phyloP scores from a whole-genome alignment of 2,888 invertebrate genomes.

The Oegoconia quadripuncta region DNA sequence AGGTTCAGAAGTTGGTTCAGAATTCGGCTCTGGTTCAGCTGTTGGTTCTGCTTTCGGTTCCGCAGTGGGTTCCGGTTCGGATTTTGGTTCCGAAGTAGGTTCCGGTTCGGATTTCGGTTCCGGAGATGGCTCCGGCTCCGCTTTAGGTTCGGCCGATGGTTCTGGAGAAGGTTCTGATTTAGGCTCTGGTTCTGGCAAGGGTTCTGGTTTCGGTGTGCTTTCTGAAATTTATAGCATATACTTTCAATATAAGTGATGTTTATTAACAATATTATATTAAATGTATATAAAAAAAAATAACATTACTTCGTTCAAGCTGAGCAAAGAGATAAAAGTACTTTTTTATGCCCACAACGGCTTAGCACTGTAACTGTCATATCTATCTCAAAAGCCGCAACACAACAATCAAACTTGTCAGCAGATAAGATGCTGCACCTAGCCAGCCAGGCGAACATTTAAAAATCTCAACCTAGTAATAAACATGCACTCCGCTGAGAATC shows the following conservation, averaged over 20 bases:
- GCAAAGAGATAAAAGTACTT: too few species aligned
- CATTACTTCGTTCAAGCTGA: too few species aligned
- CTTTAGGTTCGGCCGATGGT: conserved; percentile 29
- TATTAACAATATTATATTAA: too few species aligned
- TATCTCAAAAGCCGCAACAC: too few species aligned
- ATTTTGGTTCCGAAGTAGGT: conserved; percentile 27
- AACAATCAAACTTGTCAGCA: too few species aligned
- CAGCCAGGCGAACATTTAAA: too few species aligned
- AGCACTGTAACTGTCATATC: too few species aligned
- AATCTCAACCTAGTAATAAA: too few species aligned
- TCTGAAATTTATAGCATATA: conserved; percentile 31
- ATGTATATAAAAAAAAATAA: too few species aligned
- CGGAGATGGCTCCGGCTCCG: conserved; percentile 31
- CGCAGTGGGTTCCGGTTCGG: conserved; percentile 36
- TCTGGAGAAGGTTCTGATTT: conserved; percentile 40
- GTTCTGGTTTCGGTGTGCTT: conserved; percentile 41
- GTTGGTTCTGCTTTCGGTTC: conserved; percentile 33
- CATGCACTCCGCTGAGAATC: too few species aligned
- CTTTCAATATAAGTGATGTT: background rate
- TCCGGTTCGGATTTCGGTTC: conserved; percentile 36
- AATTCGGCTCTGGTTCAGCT: conserved; percentile 36
- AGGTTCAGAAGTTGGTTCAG: conserved; percentile 29
- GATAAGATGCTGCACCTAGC: too few species aligned
- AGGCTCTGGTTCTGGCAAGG: conserved; percentile 35
- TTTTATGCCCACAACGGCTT: too few species aligned